These are phyloP conservation scores for Micronycteris hirsuta DNA, from an alignment of 2,113 vertebrate species.

Conservation along the genomic window DNA sequence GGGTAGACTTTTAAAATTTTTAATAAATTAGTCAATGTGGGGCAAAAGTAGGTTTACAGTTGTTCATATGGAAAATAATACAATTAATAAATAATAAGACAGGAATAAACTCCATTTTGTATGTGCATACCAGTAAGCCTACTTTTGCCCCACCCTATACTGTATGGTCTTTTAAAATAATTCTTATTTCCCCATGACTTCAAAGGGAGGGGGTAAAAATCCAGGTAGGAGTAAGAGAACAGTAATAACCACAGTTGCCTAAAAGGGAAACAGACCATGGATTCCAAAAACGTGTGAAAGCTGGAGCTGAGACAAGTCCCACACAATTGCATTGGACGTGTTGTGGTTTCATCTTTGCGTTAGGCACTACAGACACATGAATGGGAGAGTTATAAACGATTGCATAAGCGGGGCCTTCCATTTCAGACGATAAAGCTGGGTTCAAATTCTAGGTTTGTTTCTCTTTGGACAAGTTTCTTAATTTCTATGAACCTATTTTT, in stretches of 20 bases:
- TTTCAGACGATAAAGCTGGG: neutral
- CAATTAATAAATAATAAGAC: no score
- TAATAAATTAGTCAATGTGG: neutral
- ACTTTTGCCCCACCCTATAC: neutral
- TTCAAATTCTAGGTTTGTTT: constrained; percentile 21
- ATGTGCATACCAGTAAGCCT: neutral
- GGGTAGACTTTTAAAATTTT: neutral
- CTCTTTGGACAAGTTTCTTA: constrained; percentile 20
- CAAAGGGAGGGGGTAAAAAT: constrained; percentile 30
- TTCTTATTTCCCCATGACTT: neutral
- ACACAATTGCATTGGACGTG: neutral
- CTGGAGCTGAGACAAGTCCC: neutral
- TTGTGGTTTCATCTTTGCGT: neutral
- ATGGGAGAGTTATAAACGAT: constrained; percentile 3
- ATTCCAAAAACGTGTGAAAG: neutral
- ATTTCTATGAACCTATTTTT: neutral
- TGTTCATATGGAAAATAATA: neutral
- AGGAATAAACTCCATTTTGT: no score
- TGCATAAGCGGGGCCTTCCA: neutral
- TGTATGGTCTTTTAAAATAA: constrained; percentile 20
- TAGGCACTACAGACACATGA: neutral
- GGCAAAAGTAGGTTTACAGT: neutral
- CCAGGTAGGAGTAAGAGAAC: neutral
- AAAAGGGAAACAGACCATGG: neutral
- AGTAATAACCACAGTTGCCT: neutral